Conservation (phyloP, 2,797 vertebrate genomes). For the Chloroceryle amazona region DNA sequence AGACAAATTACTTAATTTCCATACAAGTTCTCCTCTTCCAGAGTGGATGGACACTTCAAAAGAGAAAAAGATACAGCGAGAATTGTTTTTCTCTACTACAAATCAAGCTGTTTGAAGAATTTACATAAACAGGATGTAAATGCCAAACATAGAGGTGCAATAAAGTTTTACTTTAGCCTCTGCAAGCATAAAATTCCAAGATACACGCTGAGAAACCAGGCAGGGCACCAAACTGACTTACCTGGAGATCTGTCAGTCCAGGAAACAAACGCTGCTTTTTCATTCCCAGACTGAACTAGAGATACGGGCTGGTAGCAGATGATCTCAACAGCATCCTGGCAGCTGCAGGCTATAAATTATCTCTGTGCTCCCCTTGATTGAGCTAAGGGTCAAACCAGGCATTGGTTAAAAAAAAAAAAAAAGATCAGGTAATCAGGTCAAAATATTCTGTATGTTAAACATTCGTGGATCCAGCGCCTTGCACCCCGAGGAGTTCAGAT, state of each 20-base stretch:
- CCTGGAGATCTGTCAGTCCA: neutral
- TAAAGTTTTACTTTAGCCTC: conserved; percentile 64
- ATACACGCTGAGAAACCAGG: neutral
- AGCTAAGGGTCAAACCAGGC: neutral
- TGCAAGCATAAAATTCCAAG: conserved; percentile 19
- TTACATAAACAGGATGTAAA: conserved; percentile 72
- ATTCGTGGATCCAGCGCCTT: neutral
- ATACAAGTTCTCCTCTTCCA: conserved; percentile 62
- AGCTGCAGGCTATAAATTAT: neutral
- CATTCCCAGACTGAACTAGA: neutral
- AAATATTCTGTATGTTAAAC: accelerated
- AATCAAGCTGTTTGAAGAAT: conserved; percentile 70
- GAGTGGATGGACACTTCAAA: conserved; percentile 68
- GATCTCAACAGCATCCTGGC: neutral
- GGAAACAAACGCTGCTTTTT: neutral
- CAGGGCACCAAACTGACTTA: neutral
- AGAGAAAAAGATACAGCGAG: conserved; percentile 61
- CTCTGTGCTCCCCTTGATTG: neutral
- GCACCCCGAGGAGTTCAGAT: accelerated
- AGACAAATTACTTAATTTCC: conserved; percentile 77
- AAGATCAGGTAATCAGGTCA: neutral
- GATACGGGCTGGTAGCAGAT: accelerated
- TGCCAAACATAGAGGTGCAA: conserved; percentile 52
- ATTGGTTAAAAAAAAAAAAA: neutral
- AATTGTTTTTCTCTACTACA: conserved; percentile 63